Evolutionary conservation across 2,113 vertebrate species (phyloP).

Genomic region (Lucifuga dentata): DNA sequence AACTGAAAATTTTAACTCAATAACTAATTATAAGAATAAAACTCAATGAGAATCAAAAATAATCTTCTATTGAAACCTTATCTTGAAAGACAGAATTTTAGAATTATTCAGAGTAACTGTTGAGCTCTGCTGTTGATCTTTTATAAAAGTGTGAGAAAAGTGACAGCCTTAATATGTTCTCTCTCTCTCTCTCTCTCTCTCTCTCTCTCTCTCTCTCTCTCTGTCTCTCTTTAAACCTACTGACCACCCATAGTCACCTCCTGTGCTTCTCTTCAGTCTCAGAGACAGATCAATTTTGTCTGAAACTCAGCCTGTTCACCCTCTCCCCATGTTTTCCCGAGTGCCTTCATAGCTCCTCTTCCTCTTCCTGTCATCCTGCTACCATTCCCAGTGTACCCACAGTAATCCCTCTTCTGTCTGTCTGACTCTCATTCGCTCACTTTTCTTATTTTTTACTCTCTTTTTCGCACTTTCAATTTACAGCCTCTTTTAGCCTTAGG

Average conservation of each 20-base stretch:
- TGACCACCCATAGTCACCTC: slow-evolving; percentile 31
- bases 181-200: neutral
- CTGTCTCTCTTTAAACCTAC: slow-evolving; percentile 34
- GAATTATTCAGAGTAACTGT: too few relatives aligned
- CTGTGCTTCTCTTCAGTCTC: slow-evolving; percentile 35
- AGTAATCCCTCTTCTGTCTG: slow-evolving; percentile 66
- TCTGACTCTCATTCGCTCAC: slow-evolving; percentile 55
- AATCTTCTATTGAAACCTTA: too few relatives aligned
- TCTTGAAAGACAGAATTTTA: too few relatives aligned
- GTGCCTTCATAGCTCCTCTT: slow-evolving; percentile 53
- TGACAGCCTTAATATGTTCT: too few relatives aligned
- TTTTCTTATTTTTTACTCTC: slow-evolving; percentile 64
- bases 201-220: neutral
- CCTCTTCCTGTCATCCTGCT: slow-evolving; percentile 50
- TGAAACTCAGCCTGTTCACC: slow-evolving; percentile 40
- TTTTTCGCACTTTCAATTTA: slow-evolving; percentile 39
- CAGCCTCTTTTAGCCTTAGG: slow-evolving; percentile 42
- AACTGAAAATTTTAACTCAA: too few relatives aligned
- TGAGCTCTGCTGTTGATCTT: too few relatives aligned
- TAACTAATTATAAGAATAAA: too few relatives aligned
- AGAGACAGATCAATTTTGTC: slow-evolving; percentile 67
- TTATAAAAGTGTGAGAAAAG: too few relatives aligned
- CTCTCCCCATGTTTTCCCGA: slow-evolving; percentile 44
- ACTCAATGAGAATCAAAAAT: too few relatives aligned
- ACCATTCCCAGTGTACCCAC: slow-evolving; percentile 30